Conservation (phyloP, 2,113 vertebrate species). For the Bubalus kerabau region DNA sequence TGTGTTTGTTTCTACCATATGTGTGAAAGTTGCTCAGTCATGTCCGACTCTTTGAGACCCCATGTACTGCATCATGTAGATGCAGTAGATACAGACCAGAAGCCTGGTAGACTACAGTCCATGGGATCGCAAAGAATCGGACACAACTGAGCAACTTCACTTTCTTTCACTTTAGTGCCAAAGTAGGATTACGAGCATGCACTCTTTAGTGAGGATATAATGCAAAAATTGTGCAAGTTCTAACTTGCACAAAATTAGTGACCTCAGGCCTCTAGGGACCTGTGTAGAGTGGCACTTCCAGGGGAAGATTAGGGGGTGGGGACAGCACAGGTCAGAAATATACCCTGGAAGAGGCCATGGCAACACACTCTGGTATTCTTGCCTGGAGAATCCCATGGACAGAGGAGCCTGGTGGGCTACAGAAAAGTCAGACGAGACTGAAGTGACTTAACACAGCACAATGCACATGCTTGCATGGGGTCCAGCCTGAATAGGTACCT, state of each 20-base stretch:
- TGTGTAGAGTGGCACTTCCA: background rate
- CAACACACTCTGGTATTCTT: background rate
- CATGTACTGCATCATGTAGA: too few relatives aligned
- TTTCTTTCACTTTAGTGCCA: background rate
- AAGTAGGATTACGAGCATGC: background rate
- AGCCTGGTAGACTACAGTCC: too few relatives aligned
- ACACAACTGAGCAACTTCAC: too few relatives aligned
- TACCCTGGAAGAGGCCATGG: background rate
- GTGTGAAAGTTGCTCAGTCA: background rate
- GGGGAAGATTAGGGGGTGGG: background rate
- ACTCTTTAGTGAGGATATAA: background rate
- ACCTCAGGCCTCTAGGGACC: background rate
- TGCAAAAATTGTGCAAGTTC: background rate
- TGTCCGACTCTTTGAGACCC: background rate
- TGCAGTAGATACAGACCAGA: too few relatives aligned
- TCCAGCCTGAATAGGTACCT: background rate
- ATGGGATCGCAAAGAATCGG: too few relatives aligned
- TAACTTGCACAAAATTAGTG: background rate
- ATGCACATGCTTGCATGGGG: background rate
- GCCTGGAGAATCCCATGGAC: background rate
- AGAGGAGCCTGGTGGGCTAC: background rate
- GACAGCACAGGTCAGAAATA: background rate
- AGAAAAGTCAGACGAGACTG: background rate
- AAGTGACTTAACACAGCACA: background rate
- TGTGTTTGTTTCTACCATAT: background rate